A percentile compares a stretch with the other conserved stretches of the same genome.
These are phyloP conservation scores for Acronicta aceris DNA, from an alignment of 2,888 invertebrate genomes.

Conservation along the genomic window DNA sequence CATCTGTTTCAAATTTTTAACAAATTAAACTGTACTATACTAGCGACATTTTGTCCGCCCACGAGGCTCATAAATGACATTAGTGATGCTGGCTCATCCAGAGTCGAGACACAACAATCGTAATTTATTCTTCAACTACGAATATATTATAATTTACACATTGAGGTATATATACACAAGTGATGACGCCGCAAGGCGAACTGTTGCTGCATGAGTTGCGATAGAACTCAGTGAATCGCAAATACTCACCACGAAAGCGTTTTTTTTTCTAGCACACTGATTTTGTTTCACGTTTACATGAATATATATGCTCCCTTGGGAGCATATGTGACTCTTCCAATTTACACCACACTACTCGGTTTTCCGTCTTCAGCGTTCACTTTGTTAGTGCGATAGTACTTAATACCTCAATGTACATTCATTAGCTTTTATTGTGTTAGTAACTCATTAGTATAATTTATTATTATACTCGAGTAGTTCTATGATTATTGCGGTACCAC, in stretches of 20 bases:
- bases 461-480: conserved; percentile 36
- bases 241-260: background rate
- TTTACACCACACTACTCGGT: background rate
- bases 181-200: background rate
- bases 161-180: background rate
- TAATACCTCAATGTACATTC: conserved; percentile 32
- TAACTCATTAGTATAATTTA: conserved; percentile 61
- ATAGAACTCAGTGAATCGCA: background rate
- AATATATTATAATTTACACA: conserved; percentile 56
- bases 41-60: conserved; percentile 36
- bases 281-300: background rate
- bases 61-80: conserved; percentile 49
- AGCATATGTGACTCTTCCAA: background rate
- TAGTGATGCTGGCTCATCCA: conserved; percentile 44
- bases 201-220: background rate
- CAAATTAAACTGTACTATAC: conserved; percentile 47
- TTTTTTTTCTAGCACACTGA: background rate
- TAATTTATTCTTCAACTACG: conserved; percentile 59
- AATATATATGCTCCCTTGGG: too few relatives aligned
- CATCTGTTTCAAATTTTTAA: conserved; percentile 33
- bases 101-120: conserved; percentile 50
- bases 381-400: background rate
- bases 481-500: conserved; percentile 3
- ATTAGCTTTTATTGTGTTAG: conserved; percentile 59
- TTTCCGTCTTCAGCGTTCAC: background rate